These are phyloP conservation scores for Thripadectes ignobilis DNA, from an alignment of 2,797 vertebrate species.

Conservation along the genomic window DNA sequence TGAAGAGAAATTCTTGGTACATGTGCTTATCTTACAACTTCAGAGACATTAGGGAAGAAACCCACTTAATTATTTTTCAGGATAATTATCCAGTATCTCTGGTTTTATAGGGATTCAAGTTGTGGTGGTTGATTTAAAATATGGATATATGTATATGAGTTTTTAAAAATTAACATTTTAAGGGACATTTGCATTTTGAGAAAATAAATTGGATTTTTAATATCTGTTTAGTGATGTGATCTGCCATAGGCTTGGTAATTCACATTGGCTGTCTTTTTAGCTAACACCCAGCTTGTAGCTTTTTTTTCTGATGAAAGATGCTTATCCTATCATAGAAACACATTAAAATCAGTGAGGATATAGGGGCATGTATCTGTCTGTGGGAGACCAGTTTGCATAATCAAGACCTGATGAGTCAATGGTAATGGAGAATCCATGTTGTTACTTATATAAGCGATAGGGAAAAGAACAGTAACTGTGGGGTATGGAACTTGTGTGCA, in stretches of 20 bases:
- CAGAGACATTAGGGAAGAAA: not conserved
- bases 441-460: not conserved
- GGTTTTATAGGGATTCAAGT: not conserved
- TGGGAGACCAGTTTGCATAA: not conserved
- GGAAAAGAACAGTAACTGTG: not conserved
- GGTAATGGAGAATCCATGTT: not conserved
- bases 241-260: not conserved
- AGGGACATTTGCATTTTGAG: not conserved
- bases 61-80: not conserved
- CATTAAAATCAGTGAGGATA: not conserved
- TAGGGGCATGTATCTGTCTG: not conserved
- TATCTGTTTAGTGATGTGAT: not conserved
- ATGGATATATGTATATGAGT: rapidly evolving
- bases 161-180: not conserved
- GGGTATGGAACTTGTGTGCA: not conserved
- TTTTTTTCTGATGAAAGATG: not conserved
- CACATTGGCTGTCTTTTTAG: not conserved
- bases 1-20: not conserved
- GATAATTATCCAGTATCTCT: not conserved
- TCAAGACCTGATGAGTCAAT: not conserved
- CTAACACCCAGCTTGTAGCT: not conserved
- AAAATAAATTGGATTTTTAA: not conserved
- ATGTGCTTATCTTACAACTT: not conserved
- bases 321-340: not conserved
- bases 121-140: not conserved